Evolutionary conservation across 1,140 invertebrate species (phyloP).

Genomic region (Penaeus chinensis): DNA sequence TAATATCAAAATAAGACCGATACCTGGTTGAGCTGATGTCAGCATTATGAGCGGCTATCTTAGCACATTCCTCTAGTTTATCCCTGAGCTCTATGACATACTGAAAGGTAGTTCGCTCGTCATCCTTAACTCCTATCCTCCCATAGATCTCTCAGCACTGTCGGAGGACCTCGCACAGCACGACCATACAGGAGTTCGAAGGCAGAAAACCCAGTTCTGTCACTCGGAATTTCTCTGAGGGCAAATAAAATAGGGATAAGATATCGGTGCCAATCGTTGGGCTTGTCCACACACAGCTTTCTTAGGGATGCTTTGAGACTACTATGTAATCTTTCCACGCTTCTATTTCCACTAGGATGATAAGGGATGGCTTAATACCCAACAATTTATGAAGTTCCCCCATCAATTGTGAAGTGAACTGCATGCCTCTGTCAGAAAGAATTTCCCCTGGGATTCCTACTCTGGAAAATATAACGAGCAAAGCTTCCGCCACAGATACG

Average conservation of each 20-base stretch:
- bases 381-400: background rate
- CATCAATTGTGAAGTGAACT: slow-evolving; percentile 18
- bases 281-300: slow-evolving; percentile 22
- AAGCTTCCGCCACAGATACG: slow-evolving; percentile 21
- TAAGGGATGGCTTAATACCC: background rate
- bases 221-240: slow-evolving; percentile 20
- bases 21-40: no score
- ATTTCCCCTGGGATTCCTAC: slow-evolving; percentile 5
- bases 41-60: no score
- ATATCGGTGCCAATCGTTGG: slow-evolving; percentile 18
- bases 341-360: slow-evolving; percentile 14
- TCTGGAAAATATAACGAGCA: background rate
- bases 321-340: background rate
- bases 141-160: background rate
- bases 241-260: slow-evolving; percentile 13
- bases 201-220: no score
- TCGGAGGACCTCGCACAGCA: no score
- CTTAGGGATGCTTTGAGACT: background rate
- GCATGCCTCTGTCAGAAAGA: slow-evolving; percentile 11
- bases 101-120: slow-evolving; percentile 10
- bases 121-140: background rate
- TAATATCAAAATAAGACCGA: no score
- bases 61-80: no score
- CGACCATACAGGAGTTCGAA: no score
- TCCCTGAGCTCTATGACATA: no score